Conservation (phyloP, 2,888 invertebrate species). For the Agrilus cyanescens region DNA sequence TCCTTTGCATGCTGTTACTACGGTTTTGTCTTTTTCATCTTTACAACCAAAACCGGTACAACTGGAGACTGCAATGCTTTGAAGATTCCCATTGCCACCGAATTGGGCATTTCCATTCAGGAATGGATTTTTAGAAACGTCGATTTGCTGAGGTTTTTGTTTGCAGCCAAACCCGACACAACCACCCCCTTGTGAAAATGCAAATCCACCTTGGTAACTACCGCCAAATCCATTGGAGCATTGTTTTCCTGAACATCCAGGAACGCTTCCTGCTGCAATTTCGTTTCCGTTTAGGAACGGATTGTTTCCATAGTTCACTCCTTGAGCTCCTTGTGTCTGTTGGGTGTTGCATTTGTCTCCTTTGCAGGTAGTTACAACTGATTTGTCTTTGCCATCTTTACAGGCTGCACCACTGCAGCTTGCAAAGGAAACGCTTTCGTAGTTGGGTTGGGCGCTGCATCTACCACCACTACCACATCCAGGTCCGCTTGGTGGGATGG, state of each 20-base stretch:
- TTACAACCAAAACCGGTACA: slow-evolving; percentile 17
- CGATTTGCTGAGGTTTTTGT: slow-evolving; percentile 6
- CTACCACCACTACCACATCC: background rate
- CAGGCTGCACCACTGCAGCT: slow-evolving; percentile 12
- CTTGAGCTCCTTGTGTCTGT: slow-evolving; percentile 6
- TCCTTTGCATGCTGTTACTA: slow-evolving; percentile 12
- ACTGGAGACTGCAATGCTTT: slow-evolving; percentile 26
- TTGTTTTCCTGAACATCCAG: no score
- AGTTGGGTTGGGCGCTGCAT: background rate
- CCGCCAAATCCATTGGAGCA: background rate
- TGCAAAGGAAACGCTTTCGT: slow-evolving; percentile 1
- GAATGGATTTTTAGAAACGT: slow-evolving; percentile 25
- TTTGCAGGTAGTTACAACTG: slow-evolving; percentile 11
- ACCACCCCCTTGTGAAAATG: background rate
- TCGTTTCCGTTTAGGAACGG: slow-evolving; percentile 25
- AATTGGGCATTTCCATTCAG: slow-evolving; percentile 17
- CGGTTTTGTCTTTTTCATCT: slow-evolving; percentile 16
- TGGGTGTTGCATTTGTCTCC: slow-evolving; percentile 16
- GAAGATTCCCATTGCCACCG: slow-evolving; percentile 16
- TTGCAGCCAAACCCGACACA: background rate
- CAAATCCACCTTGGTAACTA: background rate
- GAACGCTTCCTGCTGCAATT: background rate
- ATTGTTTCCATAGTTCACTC: slow-evolving; percentile 21
- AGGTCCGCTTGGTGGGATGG: background rate
- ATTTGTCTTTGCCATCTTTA: slow-evolving; percentile 17